Conservation (phyloP, 2,113 vertebrate species). For the Salvator merianae region DNA sequence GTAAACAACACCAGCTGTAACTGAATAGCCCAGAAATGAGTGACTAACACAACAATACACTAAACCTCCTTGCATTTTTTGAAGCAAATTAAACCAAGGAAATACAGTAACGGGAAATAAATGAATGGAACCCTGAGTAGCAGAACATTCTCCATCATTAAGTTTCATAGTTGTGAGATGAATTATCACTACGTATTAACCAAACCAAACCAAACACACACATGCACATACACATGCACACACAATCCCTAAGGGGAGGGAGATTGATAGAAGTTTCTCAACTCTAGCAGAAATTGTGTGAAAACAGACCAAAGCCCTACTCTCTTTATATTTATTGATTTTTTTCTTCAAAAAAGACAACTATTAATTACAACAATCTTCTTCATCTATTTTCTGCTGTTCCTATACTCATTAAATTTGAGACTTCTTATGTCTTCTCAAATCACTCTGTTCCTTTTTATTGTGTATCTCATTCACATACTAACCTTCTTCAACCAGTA, state of each 20-base stretch:
- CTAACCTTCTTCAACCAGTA: not conserved
- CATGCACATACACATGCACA: too few relatives aligned
- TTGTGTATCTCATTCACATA: not conserved
- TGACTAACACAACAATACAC: constrained; percentile 52
- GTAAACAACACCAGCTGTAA: constrained; percentile 63
- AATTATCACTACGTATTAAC: constrained; percentile 34
- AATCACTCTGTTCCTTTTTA: not conserved
- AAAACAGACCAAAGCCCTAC: not conserved
- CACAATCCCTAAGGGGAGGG: not conserved
- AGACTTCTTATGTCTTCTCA: not conserved
- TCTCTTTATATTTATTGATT: constrained; percentile 26
- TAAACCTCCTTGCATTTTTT: constrained; percentile 41
- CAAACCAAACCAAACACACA: not conserved
- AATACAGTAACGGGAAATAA: constrained; percentile 38
- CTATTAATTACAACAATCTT: constrained; percentile 26
- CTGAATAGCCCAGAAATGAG: constrained; percentile 49
- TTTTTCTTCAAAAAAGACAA: constrained; percentile 20
- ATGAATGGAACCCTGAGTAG: constrained; percentile 44
- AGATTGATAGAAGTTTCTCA: constrained; percentile 39
- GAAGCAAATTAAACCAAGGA: constrained; percentile 39
- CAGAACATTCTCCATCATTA: constrained; percentile 39
- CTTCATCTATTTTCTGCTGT: not conserved
- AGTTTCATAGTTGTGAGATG: constrained; percentile 18
- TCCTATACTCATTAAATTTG: constrained; percentile 18
- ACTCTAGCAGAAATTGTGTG: constrained; percentile 27